Conservation (phyloP, 2,113 vertebrate genomes). For the Sander lucioperca region DNA sequence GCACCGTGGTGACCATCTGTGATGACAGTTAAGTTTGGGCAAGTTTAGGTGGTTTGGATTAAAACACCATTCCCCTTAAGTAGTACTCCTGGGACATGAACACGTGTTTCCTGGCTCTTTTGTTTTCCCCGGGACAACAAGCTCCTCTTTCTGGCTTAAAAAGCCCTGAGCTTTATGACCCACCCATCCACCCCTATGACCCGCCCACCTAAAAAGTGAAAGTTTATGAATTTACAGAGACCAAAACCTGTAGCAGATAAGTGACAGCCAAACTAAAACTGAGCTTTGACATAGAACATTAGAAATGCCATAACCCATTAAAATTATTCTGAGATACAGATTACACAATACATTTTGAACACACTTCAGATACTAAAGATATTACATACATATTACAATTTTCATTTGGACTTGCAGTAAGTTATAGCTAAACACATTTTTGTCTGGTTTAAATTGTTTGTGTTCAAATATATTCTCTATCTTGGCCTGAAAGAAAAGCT, state of each 20-base stretch:
- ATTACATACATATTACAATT: no score
- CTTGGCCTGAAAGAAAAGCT: constrained; percentile 30
- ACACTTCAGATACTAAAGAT: not conserved
- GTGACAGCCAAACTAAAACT: not conserved
- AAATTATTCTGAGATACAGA: not conserved
- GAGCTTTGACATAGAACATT: not conserved
- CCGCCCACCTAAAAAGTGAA: no score
- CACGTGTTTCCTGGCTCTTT: no score
- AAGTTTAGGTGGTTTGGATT: no score
- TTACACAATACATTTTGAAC: not conserved
- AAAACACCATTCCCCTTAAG: no score
- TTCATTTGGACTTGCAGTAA: not conserved
- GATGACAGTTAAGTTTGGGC: no score
- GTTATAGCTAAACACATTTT: constrained; percentile 2
- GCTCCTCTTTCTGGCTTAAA: no score
- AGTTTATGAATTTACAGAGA: not conserved
- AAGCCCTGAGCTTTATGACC: no score
- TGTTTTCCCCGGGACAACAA: no score
- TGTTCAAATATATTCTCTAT: not conserved
- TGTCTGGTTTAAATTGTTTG: constrained; percentile 3
- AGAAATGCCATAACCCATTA: not conserved
- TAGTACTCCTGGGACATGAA: no score
- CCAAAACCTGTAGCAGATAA: not conserved
- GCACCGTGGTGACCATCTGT: no score
- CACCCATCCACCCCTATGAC: no score